Percentiles rank a stretch among this genome's conserved stretches.
Evolutionary conservation across 2,113 vertebrate species (phyloP).

Genomic region (Phasianus colchicus): DNA sequence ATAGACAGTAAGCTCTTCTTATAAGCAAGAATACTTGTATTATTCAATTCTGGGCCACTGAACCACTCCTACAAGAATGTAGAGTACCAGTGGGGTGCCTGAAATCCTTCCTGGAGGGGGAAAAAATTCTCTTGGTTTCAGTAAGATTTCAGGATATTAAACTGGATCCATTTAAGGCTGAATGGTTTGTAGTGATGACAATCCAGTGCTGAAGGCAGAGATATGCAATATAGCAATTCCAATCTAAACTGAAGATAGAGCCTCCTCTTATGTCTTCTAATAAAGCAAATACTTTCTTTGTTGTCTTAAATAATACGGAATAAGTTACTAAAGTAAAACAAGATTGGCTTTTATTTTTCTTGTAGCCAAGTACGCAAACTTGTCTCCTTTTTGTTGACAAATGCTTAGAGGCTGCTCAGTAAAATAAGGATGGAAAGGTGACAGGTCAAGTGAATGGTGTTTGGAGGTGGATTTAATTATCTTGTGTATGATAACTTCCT

Average conservation of each 20-base stretch:
- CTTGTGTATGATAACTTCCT: background rate
- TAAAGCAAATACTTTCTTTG: background rate
- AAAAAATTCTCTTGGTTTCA: background rate
- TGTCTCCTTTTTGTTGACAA: background rate
- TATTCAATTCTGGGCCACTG: background rate
- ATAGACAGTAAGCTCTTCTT: background rate
- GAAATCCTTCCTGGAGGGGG: background rate
- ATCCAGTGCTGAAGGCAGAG: background rate
- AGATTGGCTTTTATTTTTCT: background rate
- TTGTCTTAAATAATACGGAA: background rate
- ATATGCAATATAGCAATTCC: background rate
- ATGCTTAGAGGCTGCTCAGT: background rate
- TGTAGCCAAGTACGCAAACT: background rate
- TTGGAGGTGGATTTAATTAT: background rate
- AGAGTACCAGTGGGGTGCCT: background rate
- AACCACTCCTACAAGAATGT: background rate
- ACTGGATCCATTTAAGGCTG: background rate
- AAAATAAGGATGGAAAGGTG: background rate
- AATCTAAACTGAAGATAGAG: background rate
- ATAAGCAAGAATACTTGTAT: background rate
- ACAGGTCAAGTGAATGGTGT: background rate
- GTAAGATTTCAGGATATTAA: background rate
- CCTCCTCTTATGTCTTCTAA: background rate
- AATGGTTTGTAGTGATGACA: background rate
- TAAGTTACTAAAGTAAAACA: background rate